Base-by-base conservation (phyloP, 1,140 invertebrate species). In the Panagrolaimus sp. region DNA sequence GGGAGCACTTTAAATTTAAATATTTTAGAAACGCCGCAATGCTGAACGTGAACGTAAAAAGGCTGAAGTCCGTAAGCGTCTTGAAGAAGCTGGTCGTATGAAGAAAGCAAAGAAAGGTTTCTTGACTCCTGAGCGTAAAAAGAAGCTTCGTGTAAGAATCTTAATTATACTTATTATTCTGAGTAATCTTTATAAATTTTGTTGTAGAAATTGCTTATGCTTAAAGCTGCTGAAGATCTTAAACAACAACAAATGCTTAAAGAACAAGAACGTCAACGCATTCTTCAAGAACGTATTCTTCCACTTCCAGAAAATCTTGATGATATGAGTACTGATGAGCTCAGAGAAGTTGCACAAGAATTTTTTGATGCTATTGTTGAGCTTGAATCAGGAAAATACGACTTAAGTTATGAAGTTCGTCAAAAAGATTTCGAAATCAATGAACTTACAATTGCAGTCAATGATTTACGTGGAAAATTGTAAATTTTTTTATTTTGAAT, bases 401-500 rank as follows among this genome's bases (percentile, higher is more conserved):
- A 98, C 88, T 89, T 96, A 89, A 93, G 97, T 88, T 89, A 91
- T 87, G 89, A 89, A 87, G 90, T 91, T 87, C 89, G 89, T 88
- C 88, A 92, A 87, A 96, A 93, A 90, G 91, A 91, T 86, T 90
- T 89, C 85, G 92, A 96, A 92, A 96, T 97, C 86, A 88, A 93
- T 84, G 94, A 97, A 87, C 89, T 98, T 85, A 96, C 96, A 88
- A 91, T 93, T 87, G 93, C 96, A 89, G 94, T 98, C 81, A 98
- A 98, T 87, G 95, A 98, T 87, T 90, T 97, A 84, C 91, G 94
- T 88, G 95, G 95, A 85, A 98, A 98, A 91, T 98, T 98, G 51
- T 57, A 57, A 20, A 11, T 92, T 96, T 57, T 61, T 16, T 62
- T 11, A 25, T 68, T 25, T 14, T 45, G 20, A 46, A 27, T 43